A percentile compares a stretch with the other conserved stretches of the same genome.
Evolutionary conservation across 2,113 vertebrate genomes (phyloP).

Genomic region (Pitta sordida): DNA sequence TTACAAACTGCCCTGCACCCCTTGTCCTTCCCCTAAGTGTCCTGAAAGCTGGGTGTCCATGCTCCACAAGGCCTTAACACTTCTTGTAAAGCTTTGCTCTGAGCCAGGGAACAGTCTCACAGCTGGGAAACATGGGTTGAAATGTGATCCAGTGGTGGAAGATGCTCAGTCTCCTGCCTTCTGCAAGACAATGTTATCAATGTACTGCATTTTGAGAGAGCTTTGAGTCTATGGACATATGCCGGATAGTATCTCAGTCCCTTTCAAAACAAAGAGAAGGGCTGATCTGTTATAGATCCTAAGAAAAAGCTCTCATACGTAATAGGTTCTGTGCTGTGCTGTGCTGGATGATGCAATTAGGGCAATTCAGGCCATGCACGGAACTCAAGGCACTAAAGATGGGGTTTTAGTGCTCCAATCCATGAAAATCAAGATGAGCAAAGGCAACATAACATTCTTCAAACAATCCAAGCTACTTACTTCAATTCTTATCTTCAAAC

Average conservation of each 20-base stretch:
- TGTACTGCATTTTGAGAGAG: neutral
- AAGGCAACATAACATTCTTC: neutral
- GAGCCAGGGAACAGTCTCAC: neutral
- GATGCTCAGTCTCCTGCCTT: neutral
- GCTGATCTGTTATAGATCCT: neutral
- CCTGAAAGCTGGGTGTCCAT: neutral
- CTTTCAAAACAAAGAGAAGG: neutral
- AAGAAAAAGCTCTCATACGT: neutral
- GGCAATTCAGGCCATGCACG: neutral
- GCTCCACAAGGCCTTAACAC: neutral
- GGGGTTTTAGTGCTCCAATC: neutral
- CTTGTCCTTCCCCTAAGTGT: neutral
- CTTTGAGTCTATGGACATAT: neutral
- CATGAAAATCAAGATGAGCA: neutral
- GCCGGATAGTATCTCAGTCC: neutral
- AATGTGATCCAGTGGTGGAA: neutral
- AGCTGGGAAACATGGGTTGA: neutral
- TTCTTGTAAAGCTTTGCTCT: neutral
- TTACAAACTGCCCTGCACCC: neutral
- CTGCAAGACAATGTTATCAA: neutral
- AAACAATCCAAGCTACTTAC: neutral
- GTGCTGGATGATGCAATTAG: neutral
- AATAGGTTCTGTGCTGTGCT: neutral
- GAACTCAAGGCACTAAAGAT: neutral
- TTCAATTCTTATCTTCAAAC: neutral